These are phyloP conservation scores for Glaucopsyche alexis DNA, from an alignment of 2,888 invertebrate species.

Conservation along the genomic window DNA sequence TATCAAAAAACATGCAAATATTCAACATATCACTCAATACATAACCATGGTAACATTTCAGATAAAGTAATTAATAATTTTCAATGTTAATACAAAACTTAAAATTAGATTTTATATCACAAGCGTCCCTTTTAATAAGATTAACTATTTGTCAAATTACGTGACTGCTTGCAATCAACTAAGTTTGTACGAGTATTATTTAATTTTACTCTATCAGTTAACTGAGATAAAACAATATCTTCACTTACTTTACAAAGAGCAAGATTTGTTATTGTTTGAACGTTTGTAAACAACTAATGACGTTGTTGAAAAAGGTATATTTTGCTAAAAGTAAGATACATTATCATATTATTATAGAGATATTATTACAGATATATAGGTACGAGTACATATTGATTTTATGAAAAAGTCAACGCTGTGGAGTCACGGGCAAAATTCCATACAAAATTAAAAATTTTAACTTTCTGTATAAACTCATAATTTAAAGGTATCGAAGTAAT, in stretches of 20 bases:
- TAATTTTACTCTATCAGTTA: conserved; percentile 11
- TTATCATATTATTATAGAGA: no score
- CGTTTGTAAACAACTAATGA: background rate
- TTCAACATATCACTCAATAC: no score
- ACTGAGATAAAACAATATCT: background rate
- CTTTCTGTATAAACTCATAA: background rate
- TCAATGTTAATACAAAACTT: background rate
- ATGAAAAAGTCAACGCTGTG: no score
- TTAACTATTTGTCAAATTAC: conserved; percentile 21
- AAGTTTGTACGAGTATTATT: conserved; percentile 14
- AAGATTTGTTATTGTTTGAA: no score
- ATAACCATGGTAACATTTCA: no score
- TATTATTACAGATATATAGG: no score
- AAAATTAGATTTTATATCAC: conserved; percentile 20
- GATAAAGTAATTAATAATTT: conserved; percentile 2
- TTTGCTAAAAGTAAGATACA: background rate
- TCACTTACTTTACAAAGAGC: background rate
- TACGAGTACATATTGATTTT: no score
- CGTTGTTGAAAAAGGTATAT: background rate
- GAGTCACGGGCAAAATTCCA: no score
- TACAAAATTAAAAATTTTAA: background rate
- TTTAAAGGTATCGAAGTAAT: background rate
- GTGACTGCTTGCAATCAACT: conserved; percentile 15
- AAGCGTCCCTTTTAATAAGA: conserved; percentile 2
- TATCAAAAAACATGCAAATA: background rate